Percentiles rank a stretch among this genome's conserved stretches.
These are phyloP conservation scores for Helicoverpa assulta DNA, from an alignment of 2,888 invertebrate species.

Conservation along the genomic window DNA sequence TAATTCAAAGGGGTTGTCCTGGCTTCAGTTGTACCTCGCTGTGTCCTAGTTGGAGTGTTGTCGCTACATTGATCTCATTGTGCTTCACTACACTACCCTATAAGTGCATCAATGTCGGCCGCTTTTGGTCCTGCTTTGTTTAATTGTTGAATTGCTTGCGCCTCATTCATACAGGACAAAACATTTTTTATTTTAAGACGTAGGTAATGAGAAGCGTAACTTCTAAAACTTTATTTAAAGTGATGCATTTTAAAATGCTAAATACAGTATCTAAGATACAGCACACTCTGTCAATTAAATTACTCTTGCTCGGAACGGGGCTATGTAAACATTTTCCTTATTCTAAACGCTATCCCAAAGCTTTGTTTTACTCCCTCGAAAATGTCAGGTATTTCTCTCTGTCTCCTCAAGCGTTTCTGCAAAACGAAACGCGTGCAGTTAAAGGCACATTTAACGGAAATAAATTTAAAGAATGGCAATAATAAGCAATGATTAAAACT, in stretches of 20 bases:
- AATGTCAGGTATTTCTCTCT: slow-evolving; percentile 27
- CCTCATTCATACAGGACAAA: not conserved
- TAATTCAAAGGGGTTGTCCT: slow-evolving; percentile 25
- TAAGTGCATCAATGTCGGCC: slow-evolving; percentile 7
- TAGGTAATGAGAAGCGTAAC: too few species aligned
- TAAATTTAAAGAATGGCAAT: slow-evolving; percentile 50
- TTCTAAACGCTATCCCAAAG: slow-evolving; percentile 13
- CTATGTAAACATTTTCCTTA: slow-evolving; percentile 24
- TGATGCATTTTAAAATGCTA: not conserved
- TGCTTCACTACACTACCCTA: slow-evolving; percentile 16
- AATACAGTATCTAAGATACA: not conserved
- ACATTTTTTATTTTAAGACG: too few species aligned
- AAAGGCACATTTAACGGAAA: slow-evolving; percentile 37
- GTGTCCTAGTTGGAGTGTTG: slow-evolving; percentile 17
- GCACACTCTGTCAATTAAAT: slow-evolving; percentile 1
- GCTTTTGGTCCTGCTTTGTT: slow-evolving; percentile 6
- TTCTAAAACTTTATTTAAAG: too few species aligned
- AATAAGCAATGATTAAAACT: slow-evolving; percentile 58
- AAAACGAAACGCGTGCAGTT: slow-evolving; percentile 27
- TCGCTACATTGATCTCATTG: slow-evolving; percentile 39
- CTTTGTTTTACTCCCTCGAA: slow-evolving; percentile 23
- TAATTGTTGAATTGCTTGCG: slow-evolving; percentile 14
- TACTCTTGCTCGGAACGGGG: not conserved
- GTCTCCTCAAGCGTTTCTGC: slow-evolving; percentile 13
- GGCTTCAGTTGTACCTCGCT: slow-evolving; percentile 9